phyloP scores from a whole-genome alignment of 2,888 invertebrate species.

The Therioaphis trifolii region DNA sequence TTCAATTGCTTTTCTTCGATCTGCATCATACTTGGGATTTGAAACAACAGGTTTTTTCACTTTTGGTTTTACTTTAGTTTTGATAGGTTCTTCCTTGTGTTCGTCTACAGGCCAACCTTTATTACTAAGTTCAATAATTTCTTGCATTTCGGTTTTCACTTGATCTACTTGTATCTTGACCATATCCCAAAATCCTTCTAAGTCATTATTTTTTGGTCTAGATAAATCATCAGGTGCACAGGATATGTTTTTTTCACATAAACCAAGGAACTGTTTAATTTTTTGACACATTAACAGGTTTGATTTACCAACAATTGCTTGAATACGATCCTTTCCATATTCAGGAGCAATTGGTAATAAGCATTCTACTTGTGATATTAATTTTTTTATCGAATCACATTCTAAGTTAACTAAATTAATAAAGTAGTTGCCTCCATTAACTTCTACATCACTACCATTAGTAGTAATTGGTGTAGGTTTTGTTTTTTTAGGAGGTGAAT shows the following conservation, averaged over 20 bases:
- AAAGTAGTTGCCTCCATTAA: constrained; percentile 44
- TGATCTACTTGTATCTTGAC: constrained; percentile 55
- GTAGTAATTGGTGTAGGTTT: constrained; percentile 10
- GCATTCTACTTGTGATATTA: constrained; percentile 52
- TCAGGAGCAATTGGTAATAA: constrained; percentile 57
- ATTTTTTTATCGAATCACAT: constrained; percentile 55
- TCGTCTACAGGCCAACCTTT: constrained; percentile 48
- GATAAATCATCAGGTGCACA: constrained; percentile 47
- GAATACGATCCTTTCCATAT: constrained; percentile 50
- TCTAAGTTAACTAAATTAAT: constrained; percentile 59
- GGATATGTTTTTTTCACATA: constrained; percentile 52
- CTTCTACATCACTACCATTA: constrained; percentile 16
- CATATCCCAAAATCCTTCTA: constrained; percentile 61
- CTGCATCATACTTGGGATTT: constrained; percentile 57
- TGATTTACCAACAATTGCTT: constrained; percentile 59
- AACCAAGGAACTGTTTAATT: constrained; percentile 58
- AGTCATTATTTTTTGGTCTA: constrained; percentile 57
- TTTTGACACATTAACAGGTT: constrained; percentile 58
- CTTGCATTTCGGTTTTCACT: constrained; percentile 56
- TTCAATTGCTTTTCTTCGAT: constrained; percentile 58
- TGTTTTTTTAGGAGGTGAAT: constrained; percentile 24
- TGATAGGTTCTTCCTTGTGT: constrained; percentile 24
- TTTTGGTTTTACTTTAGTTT: constrained; percentile 51
- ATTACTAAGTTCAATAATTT: constrained; percentile 52
- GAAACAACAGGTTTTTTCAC: constrained; percentile 48